Evolutionary conservation across 2,113 vertebrate species (phyloP), one percentile per base, ranked within the genome.

Genomic region (Myotis brandtii): DNA sequence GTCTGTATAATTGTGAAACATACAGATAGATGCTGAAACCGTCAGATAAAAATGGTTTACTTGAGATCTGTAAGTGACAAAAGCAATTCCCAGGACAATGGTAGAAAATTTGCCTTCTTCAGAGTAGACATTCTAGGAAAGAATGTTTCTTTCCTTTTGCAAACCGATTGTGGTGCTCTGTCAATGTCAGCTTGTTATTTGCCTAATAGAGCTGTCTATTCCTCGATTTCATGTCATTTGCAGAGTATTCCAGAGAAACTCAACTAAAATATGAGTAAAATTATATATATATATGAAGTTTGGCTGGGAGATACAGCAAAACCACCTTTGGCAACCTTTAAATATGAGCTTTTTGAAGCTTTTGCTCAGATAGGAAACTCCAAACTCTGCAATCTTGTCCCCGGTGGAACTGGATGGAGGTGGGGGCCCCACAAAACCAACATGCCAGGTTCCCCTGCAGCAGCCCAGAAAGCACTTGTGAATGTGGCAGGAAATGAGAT

Each of bases 401-500:
- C 89, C 96, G 76, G 95, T 96, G 95, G 92, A 87, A 59, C 30
- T 4, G 80, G 50, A 20, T 32, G 25, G 73, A 98, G 98, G 92
- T 52, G 43, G 97, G 92, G 94, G 91, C 77, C 73, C 72, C 92
- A 94, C 93, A 92, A 96, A 95, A 96, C 62, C 75, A 95, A 95
- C 94, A 93, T 48, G 97, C 85, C 92, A 93, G 96, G 96, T 97
- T 98, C 98, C 98, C 98, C 92, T 96, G 98, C 98, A 98, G 98
- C 96, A 86, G 86, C 98, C 96, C 97, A 98, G 98, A 98, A 97
- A 98, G 98, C 98, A 98, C 98, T 98, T 98, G 98, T 98, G 98
- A 98, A 98, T 98, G 98, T 98, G 98, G 98, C 98, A 99, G 98
- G 98, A 99, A 98, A 98, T 99, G 98, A 99, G 98, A 98, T 98